A percentile compares a stretch with the other conserved stretches of the same genome.
These are phyloP conservation scores for Trematomus loennbergii DNA, from an alignment of 2,113 vertebrate genomes.

Conservation along the genomic window DNA sequence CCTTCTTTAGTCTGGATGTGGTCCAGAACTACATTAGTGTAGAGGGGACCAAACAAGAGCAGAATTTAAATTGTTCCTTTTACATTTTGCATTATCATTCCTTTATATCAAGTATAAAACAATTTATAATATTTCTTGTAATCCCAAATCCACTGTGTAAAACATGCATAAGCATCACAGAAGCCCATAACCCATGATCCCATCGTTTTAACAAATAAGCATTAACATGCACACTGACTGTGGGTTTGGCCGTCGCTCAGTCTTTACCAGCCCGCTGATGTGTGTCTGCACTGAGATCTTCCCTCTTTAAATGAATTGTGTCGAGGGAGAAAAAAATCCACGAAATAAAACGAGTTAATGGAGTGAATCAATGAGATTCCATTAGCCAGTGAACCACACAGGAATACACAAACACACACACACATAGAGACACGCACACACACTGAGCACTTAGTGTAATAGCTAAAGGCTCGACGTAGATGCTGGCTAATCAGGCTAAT, in stretches of 20 bases:
- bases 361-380: slow-evolving; percentile 71
- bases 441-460: slow-evolving; percentile 61
- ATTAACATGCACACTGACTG: slow-evolving; percentile 46
- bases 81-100: neutral
- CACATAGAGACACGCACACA: slow-evolving; percentile 12
- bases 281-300: slow-evolving; percentile 53
- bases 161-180: slow-evolving; percentile 6
- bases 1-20: slow-evolving; percentile 31
- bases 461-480: slow-evolving; percentile 45
- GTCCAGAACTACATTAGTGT: slow-evolving; percentile 35
- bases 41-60: neutral
- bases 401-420: slow-evolving; percentile 22
- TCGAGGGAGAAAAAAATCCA: slow-evolving; percentile 44
- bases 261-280: slow-evolving; percentile 50
- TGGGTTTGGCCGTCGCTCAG: slow-evolving; percentile 45
- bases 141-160: slow-evolving; percentile 4
- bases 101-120: neutral
- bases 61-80: slow-evolving; percentile 34
- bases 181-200: slow-evolving; percentile 36
- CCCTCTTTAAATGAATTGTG: slow-evolving; percentile 63
- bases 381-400: slow-evolving; percentile 55
- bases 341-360: slow-evolving; percentile 69
- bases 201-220: slow-evolving; percentile 49
- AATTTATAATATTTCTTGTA: slow-evolving; percentile 7
- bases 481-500: slow-evolving; percentile 63